Evolutionary conservation across 2,797 vertebrate species (phyloP).

Genomic region (Iguana delicatissima): DNA sequence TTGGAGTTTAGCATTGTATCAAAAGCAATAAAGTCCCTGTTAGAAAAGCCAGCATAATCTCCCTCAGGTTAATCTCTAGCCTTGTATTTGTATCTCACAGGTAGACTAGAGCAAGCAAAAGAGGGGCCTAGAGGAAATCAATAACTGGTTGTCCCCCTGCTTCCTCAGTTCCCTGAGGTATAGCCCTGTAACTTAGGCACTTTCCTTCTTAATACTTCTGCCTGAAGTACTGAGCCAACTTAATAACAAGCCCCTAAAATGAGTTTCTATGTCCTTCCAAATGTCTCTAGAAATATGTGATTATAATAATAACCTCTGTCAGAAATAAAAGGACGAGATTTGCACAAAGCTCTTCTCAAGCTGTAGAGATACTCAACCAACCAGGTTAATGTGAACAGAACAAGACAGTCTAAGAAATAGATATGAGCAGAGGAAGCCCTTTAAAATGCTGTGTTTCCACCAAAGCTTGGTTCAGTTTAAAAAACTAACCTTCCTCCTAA

Average conservation of each 20-base stretch:
- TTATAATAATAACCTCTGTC: neutral
- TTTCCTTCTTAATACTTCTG: neutral
- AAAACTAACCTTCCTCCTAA: conserved; percentile 52
- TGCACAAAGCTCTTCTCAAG: conserved; percentile 34
- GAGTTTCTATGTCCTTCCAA: conserved; percentile 56
- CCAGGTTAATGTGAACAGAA: conserved; percentile 25
- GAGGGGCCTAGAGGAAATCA: neutral
- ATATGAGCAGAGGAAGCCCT: conserved; percentile 34
- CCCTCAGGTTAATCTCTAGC: neutral
- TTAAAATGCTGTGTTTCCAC: conserved; percentile 52
- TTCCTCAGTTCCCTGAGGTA: no score
- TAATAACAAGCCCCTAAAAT: conserved; percentile 33
- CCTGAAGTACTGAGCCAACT: neutral
- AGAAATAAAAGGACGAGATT: conserved; percentile 40
- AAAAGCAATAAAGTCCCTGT: neutral
- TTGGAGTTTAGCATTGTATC: neutral
- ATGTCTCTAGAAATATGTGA: conserved; percentile 14
- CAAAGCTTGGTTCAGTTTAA: conserved; percentile 37
- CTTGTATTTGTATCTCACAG: fast-evolving
- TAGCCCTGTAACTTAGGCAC: neutral
- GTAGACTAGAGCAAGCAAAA: fast-evolving
- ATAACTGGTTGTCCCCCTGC: neutral
- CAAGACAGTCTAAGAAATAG: conserved; percentile 24
- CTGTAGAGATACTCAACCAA: conserved; percentile 16
- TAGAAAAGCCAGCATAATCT: neutral